Evolutionary conservation across 2,797 vertebrate genomes (phyloP).

Genomic region (Molothrus aeneus): DNA sequence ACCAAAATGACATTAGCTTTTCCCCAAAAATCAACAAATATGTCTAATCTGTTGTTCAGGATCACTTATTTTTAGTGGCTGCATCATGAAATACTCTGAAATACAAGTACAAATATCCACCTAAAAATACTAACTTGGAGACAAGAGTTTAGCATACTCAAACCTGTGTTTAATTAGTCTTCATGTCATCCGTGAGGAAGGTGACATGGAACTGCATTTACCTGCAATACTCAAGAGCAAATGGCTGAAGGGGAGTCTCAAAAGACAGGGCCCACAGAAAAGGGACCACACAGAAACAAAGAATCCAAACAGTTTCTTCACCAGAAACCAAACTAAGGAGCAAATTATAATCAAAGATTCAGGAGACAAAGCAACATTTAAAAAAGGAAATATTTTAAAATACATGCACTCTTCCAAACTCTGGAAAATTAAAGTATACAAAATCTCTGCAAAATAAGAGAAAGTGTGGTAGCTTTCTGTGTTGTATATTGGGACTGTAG

Average conservation of each 20-base stretch:
- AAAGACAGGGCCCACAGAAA: neutral
- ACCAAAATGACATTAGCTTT: slow-evolving; percentile 57
- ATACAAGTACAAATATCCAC: slow-evolving; percentile 8
- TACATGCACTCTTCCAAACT: neutral
- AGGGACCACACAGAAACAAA: neutral
- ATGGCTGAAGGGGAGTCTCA: neutral
- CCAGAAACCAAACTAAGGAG: neutral
- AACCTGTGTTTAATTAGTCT: neutral
- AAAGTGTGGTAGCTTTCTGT: neutral
- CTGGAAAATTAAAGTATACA: neutral
- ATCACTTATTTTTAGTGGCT: slow-evolving; percentile 58
- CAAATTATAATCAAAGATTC: neutral
- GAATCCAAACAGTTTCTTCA: neutral
- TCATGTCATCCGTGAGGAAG: neutral
- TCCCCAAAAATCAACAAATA: slow-evolving; percentile 60
- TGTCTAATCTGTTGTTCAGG: slow-evolving; percentile 56
- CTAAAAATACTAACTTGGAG: neutral
- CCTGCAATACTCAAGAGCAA: neutral
- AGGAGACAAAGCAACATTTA: neutral
- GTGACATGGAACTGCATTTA: neutral
- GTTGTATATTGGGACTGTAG: neutral
- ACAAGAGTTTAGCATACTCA: neutral
- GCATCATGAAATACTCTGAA: slow-evolving; percentile 1
- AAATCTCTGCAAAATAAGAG: neutral
- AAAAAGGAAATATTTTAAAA: neutral